Evolutionary conservation across 2,888 invertebrate species (phyloP).

Genomic region (Drosophila rellima): DNA sequence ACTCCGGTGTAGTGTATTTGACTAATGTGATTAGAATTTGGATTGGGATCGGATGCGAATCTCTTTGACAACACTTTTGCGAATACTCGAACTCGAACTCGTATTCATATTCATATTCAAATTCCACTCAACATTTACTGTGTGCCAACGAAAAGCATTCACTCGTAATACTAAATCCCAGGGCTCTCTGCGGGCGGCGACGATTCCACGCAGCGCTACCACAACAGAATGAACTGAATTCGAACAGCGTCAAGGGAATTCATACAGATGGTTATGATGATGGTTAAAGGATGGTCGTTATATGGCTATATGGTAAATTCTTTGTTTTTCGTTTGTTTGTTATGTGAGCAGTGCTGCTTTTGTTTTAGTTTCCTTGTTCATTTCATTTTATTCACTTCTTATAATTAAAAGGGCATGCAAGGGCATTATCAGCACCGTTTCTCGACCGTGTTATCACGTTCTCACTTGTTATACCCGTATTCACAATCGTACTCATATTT

Average conservation of each 20-base stretch:
- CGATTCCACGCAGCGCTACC: constrained; percentile 38
- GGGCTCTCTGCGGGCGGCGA: constrained; percentile 45
- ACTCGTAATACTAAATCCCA: constrained; percentile 3
- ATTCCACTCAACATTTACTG: not conserved
- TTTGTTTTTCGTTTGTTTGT: constrained; percentile 13
- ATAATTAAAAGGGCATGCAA: constrained; percentile 8
- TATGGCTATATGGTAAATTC: not conserved
- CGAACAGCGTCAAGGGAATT: constrained; percentile 24
- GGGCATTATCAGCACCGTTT: constrained; percentile 1
- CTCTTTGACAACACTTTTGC: not conserved
- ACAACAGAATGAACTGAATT: constrained; percentile 31
- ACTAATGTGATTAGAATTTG: not conserved
- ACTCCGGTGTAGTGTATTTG: not conserved
- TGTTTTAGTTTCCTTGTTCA: constrained; percentile 62
- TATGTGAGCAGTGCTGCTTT: constrained; percentile 42
- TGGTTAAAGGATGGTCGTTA: constrained; percentile 19
- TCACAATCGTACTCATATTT: constrained; percentile 2
- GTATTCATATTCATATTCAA: not conserved
- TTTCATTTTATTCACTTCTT: constrained; percentile 37
- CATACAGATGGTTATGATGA: constrained; percentile 47
- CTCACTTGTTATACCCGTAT: constrained; percentile 6
- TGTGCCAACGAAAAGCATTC: not conserved
- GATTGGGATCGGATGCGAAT: not conserved
- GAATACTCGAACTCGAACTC: not conserved
- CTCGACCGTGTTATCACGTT: not conserved